Evolutionary conservation across 2,797 vertebrate genomes (phyloP).

Genomic region (Tinamus major): DNA sequence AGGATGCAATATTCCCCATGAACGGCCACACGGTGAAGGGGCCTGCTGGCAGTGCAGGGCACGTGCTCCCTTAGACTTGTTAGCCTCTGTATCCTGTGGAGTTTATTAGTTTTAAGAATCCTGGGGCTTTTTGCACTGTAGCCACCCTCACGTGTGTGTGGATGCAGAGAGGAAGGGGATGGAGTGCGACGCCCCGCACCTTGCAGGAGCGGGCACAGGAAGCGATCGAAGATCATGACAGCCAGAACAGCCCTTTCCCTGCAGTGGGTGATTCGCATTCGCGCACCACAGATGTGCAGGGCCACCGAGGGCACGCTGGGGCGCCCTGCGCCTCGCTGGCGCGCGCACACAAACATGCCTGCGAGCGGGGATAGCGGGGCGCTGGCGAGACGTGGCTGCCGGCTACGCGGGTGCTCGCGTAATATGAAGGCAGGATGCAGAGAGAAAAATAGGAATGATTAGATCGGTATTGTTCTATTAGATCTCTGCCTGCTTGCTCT

Average conservation of each 20-base stretch:
- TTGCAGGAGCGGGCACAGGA: no score
- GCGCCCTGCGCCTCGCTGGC: not conserved
- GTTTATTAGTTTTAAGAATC: slow-evolving; percentile 34
- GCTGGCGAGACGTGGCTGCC: no score
- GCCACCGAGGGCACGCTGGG: not conserved
- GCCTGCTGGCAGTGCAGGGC: not conserved
- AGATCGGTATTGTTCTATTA: slow-evolving; percentile 72
- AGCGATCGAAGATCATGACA: no score
- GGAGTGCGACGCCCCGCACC: no score
- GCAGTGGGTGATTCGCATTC: no score
- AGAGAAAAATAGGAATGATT: slow-evolving; percentile 69
- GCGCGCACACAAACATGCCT: not conserved
- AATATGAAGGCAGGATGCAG: slow-evolving; percentile 31
- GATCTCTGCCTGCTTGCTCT: slow-evolving; percentile 73
- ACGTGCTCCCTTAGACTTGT: slow-evolving; percentile 10
- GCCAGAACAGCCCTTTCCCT: no score
- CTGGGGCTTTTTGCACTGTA: not conserved
- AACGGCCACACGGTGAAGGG: not conserved
- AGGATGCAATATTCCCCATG: not conserved
- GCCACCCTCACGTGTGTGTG: not conserved
- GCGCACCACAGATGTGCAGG: no score
- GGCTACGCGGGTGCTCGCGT: not conserved
- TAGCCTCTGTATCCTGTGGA: not conserved
- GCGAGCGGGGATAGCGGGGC: no score
- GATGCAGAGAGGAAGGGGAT: not conserved